Conservation (phyloP, 1,140 invertebrate species). For the Papilio xuthus region DNA sequence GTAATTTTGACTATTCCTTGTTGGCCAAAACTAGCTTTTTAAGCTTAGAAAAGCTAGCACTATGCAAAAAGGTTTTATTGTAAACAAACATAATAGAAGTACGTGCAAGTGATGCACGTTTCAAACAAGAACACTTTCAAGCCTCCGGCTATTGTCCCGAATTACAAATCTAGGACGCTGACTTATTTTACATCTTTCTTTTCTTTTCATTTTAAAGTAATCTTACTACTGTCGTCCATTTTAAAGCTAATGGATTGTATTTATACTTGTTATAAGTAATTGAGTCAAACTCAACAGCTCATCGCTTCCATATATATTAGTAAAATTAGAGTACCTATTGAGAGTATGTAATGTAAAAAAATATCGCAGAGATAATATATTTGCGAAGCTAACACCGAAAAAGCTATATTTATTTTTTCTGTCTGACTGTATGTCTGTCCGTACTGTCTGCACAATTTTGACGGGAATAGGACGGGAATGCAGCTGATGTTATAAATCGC, state of each 20-base stretch:
- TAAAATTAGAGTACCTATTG: too few species aligned
- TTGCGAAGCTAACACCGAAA: too few species aligned
- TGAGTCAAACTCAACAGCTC: not conserved
- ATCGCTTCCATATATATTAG: too few species aligned
- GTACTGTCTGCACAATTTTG: too few species aligned
- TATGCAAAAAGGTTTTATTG: not conserved
- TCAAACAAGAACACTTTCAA: conserved; percentile 11
- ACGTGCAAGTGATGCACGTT: conserved; percentile 6
- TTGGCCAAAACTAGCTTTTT: not conserved
- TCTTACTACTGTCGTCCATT: not conserved
- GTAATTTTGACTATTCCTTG: not conserved
- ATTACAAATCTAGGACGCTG: conserved; percentile 23
- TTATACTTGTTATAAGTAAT: not conserved
- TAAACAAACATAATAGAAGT: conserved; percentile 19
- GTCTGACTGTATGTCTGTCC: too few species aligned
- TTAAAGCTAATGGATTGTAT: not conserved
- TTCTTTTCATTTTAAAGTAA: conserved; percentile 1
- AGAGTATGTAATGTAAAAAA: too few species aligned
- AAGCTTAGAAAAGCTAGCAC: not conserved
- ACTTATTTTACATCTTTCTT: conserved; percentile 14
- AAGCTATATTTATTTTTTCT: too few species aligned
- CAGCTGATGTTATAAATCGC: too few species aligned
- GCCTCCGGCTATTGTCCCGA: conserved; percentile 3
- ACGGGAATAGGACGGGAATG: too few species aligned
- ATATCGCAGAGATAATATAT: too few species aligned